Base-by-base conservation (phyloP, 2,797 vertebrate genomes). In the Lophotriccus pileatus region DNA sequence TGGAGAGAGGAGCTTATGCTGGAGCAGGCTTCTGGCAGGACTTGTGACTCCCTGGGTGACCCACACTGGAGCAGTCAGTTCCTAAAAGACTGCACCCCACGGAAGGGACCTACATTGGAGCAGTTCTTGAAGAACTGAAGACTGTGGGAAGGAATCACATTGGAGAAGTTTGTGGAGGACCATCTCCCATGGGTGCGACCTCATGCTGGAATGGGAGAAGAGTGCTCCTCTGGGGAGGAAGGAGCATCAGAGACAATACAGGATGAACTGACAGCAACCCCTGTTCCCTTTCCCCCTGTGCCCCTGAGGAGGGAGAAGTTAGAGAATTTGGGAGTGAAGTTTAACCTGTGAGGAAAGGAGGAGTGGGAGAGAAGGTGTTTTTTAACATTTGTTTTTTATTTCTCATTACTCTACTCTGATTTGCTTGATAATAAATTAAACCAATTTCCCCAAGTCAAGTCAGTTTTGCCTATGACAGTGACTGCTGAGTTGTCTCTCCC, bases 271-370 rank as follows among this genome's bases (percentile, higher is more conserved):
- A 27, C 10, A 36, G 21, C 14, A 60, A 3, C 7, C 2, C 8
- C 10, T 14, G 5, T 16, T 19, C 39, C 21, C 28, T 73, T 10
- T 28, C 16, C 14, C 7, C 0, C 1, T 20, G 3, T n/a, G 15
- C 13, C 12, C 14, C 41, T 25, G 34, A 49, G 25, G 15, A 27
- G 70, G 13, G 27, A 49, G 6, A 11, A 49, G 14, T 10, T 7
- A 4, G 12, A 89, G 41, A 55, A 56, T 69, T 49, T 43, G 27
- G 8, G 30, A 32, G 25, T 55, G 22, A 8, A 14, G 3, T 41
- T 68, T 24, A 49, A 27, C 10, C 15, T 55, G 32, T 20, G 22
- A 55, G 55, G 15, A 47, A 41, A 36, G 17, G 9, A 53, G 22
- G 9, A 47, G 17, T 8, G 11, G 10, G 21, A 60, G 10, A 21